Base-by-base conservation (phyloP, 2,113 vertebrate species). In the Melanostigma gelatinosum region DNA sequence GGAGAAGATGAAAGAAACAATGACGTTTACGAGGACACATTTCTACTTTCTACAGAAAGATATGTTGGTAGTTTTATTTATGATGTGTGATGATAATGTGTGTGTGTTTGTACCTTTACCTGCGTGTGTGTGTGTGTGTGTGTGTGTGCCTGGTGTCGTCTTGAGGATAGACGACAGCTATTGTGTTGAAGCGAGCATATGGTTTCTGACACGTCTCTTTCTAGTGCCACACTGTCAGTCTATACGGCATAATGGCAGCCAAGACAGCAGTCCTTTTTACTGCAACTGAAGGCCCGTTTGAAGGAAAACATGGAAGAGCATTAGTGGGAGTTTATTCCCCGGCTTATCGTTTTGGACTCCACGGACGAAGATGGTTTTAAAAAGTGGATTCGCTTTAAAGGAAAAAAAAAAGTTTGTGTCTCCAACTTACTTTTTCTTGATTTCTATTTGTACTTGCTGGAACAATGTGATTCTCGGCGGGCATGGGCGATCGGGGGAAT, bases 241-340 rank as follows among this genome's bases (percentile, higher is more conserved):
- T 91, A 90, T 93, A 91, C 83, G 77, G 85, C 87, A 54, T 75
- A 42, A 87, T 86, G 88, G 89, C 89, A 91, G 92, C 93, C 93
- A 94, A 92, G 91, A 90, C 90, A 89, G 85, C 83, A 55, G 67
- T 89, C 88, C 90, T 91, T 91, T 94, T 54, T 85, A 90, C 88
- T 89, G 75, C 29, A 27, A 86, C 89, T 87, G 91, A 90, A 89
- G 88, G 88, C 84, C 82, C 20, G 82, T 90, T 93, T 92, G 92
- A 94, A 94, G 89, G 87, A 84, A 80, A 91, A 89, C 87, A 91
- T 94, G 93, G 92, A 94, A 55, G 67, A 72, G 84, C 91, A 92
- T 94, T 83, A 93, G 91, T 93, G 87, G 84, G 87, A 89, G 84
- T 87, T 87, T 91, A 91, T 93, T 93, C 90, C 93, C 93, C 73